phyloP scores from a whole-genome alignment of 2,888 invertebrate genomes.

The Drosophila limbata region DNA sequence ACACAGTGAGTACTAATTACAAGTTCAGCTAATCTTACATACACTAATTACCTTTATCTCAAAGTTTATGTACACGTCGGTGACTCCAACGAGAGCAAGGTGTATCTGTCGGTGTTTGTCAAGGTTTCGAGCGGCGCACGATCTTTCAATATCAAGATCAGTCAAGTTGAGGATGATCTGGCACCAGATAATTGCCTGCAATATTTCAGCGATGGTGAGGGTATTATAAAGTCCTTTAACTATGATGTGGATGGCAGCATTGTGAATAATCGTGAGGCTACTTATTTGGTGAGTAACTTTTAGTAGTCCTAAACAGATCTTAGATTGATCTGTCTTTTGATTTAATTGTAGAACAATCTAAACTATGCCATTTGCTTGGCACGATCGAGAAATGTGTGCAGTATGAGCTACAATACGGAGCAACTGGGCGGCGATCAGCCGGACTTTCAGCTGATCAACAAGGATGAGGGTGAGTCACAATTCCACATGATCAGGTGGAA shows the following conservation, averaged over 20 bases:
- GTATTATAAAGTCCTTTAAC: conserved; percentile 90
- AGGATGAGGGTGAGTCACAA: conserved; percentile 87
- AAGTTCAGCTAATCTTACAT: background rate
- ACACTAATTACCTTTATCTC: conserved; percentile 53
- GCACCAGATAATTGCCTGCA: conserved; percentile 89
- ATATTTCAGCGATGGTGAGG: conserved; percentile 87
- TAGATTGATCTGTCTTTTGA: background rate
- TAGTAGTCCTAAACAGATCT: background rate
- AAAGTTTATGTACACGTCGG: conserved; percentile 91
- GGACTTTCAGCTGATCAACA: conserved; percentile 89
- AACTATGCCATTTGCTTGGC: conserved; percentile 91
- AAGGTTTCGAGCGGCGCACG: conserved; percentile 86
- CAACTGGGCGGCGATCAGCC: conserved; percentile 85
- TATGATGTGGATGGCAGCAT: conserved; percentile 88
- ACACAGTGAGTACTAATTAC: conserved; percentile 87
- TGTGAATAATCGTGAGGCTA: conserved; percentile 86
- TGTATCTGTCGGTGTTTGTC: conserved; percentile 89
- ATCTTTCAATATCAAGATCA: conserved; percentile 89
- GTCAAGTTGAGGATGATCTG: conserved; percentile 84
- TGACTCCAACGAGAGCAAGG: conserved; percentile 87
- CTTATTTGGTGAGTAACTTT: conserved; percentile 87
- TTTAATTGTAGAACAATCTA: conserved; percentile 88
- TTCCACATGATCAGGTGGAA: background rate
- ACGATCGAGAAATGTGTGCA: conserved; percentile 88
- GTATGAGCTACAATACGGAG: conserved; percentile 87